A percentile compares a stretch with the other conserved stretches of the same genome.
Evolutionary conservation across 2,797 vertebrate genomes (phyloP).

Genomic region (Molossus molossus): DNA sequence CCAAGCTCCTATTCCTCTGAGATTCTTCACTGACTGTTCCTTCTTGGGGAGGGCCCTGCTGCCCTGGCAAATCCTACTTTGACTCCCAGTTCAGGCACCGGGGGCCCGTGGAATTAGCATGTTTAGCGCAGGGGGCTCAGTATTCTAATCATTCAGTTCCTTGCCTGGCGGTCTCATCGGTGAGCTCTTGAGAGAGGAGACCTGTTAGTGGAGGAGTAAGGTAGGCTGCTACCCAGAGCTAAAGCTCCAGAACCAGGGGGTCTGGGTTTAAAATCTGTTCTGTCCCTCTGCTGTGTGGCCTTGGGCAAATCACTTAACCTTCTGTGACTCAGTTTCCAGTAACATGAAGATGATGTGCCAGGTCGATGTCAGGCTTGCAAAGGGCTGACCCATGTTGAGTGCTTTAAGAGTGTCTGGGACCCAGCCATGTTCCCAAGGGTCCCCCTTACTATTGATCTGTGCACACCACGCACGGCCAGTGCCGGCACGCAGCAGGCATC

Average conservation of each 20-base stretch:
- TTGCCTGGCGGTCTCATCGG: not conserved
- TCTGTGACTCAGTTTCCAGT: slow-evolving; percentile 32
- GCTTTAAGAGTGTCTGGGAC: not conserved
- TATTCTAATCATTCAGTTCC: not conserved
- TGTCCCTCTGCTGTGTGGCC: not conserved
- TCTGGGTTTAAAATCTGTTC: not conserved
- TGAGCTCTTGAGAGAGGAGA: not conserved
- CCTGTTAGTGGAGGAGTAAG: not conserved
- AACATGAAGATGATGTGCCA: not conserved
- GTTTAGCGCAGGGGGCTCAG: not conserved
- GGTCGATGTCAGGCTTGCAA: not conserved
- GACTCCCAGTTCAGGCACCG: not conserved
- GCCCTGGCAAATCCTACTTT: not conserved
- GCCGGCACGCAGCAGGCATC: not conserved
- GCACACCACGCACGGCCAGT: too few species aligned
- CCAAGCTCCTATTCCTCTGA: slow-evolving; percentile 12
- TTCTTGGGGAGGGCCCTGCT: not conserved
- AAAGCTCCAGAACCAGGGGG: not conserved
- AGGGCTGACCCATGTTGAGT: not conserved
- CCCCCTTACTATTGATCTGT: not conserved
- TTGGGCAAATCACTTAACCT: not conserved
- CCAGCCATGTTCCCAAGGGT: not conserved
- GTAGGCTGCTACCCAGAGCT: not conserved
- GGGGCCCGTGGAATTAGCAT: not conserved
- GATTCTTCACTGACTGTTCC: not conserved